phyloP scores from a whole-genome alignment of 2,113 vertebrate genomes.

The Engystomops pustulosus region DNA sequence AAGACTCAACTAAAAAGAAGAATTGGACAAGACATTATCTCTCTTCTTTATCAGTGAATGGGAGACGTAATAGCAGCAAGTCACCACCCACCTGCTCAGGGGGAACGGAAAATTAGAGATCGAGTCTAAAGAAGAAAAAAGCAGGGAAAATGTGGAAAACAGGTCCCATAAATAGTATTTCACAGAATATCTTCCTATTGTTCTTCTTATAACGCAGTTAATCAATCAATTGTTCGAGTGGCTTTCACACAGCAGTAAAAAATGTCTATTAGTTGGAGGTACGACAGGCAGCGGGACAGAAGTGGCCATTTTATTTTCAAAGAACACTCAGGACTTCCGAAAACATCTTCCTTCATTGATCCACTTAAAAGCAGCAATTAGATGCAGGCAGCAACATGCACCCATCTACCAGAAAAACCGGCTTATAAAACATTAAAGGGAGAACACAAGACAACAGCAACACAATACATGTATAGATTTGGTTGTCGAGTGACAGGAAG shows the following conservation, averaged over 20 bases:
- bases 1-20: too few species aligned
- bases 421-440: neutral
- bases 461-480: neutral
- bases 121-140: too few species aligned
- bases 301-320: neutral
- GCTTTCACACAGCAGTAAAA: neutral
- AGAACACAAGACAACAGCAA: neutral
- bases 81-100: too few species aligned
- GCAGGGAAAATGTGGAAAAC: too few species aligned
- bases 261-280: neutral
- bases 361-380: neutral
- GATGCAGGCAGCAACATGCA: neutral
- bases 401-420: neutral
- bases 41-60: too few species aligned
- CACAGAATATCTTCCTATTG: neutral
- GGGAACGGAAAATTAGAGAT: too few species aligned
- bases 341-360: neutral
- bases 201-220: conserved; percentile 3
- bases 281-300: neutral
- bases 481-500: neutral
- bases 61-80: too few species aligned
- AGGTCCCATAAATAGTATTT: too few species aligned
- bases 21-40: too few species aligned
- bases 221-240: neutral
- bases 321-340: neutral